Base-by-base conservation (phyloP, 2,113 vertebrate genomes). In the Choloepus hoffmanni region DNA sequence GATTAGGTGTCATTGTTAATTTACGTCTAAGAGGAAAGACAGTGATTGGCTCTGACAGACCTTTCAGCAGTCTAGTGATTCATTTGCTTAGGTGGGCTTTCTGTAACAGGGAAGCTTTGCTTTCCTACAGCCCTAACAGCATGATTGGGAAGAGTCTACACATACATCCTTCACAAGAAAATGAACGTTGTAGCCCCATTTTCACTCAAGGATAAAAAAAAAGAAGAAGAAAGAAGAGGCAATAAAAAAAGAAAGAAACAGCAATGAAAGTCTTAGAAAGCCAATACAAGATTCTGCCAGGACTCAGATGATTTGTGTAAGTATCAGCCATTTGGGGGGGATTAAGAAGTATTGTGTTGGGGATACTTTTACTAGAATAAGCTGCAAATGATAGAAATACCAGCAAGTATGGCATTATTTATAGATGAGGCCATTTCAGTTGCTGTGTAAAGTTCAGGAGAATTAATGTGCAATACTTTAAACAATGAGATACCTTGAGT, bases 181-280 rank as follows among this genome's bases (percentile, higher is more conserved):
- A 97, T 85, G 65, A 26, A 95, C 70, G 94, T 55, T 92, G 53
- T 77, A 94, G 67, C 55, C 65, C 62, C 67, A 72, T 95, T 95
- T 92, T 81, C 85, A 40, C 58, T 78, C 50, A 55, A n/a, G 58
- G 33, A 93, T 93, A 81, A 78, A 82, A 62, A 58, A 67, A 91
- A 78, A 87, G 55, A 36, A 70, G 50, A 90, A 55, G 70, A 86
- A 88, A 87, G 33, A 96, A 92, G 62, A 82, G 55, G 67, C 72
- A 85, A 94, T 92, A 92, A 90, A 94, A 85, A 90, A 21, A 18
- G 48, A 89, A 76, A 62, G 65, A 92, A 90, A 65, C 13, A 45
- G 79, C 63, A 96, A 88, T 95, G 90, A 92, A 97, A 96, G 40
- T 89, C 79, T 84, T 92, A 4, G 63, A 70, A 23, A 58, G 65